These are phyloP conservation scores for Triplophysa siluroides DNA, from an alignment of 2,113 vertebrate genomes.

Conservation along the genomic window DNA sequence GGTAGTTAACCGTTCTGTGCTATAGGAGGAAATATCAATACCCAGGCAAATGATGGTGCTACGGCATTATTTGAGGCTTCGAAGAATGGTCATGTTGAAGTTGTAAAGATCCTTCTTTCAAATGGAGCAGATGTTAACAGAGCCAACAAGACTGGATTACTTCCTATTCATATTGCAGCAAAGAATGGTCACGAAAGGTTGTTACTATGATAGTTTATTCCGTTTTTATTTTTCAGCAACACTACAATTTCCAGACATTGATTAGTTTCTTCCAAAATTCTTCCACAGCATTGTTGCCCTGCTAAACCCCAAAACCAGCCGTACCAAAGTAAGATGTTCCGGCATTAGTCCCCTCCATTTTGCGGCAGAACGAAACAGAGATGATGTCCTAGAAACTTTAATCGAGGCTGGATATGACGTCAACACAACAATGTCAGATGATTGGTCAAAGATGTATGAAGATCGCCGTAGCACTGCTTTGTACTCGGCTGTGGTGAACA, in stretches of 20 bases:
- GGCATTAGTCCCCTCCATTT: slow-evolving; percentile 94
- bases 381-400: slow-evolving; percentile 80
- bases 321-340: slow-evolving; percentile 76
- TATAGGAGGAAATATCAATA: slow-evolving; percentile 87
- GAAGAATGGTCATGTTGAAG: slow-evolving; percentile 82
- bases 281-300: slow-evolving; percentile 82
- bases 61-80: slow-evolving; percentile 89
- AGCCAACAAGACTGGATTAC: slow-evolving; percentile 81
- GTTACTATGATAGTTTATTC: slow-evolving; percentile 53
- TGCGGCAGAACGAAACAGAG: slow-evolving; percentile 84
- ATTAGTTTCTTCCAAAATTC: background rate
- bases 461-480: slow-evolving; percentile 86
- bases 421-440: slow-evolving; percentile 81
- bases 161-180: slow-evolving; percentile 88
- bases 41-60: slow-evolving; percentile 83
- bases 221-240: background rate
- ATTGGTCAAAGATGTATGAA: slow-evolving; percentile 83
- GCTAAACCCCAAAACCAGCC: slow-evolving; percentile 85
- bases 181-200: slow-evolving; percentile 84
- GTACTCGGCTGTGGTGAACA: slow-evolving; percentile 87
- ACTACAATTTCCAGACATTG: background rate
- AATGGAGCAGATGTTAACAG: slow-evolving; percentile 88
- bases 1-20: slow-evolving; percentile 11
- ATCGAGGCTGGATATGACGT: slow-evolving; percentile 85
- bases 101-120: slow-evolving; percentile 84